phyloP scores from a whole-genome alignment of 2,113 vertebrate species.

The Mirounga angustirostris region DNA sequence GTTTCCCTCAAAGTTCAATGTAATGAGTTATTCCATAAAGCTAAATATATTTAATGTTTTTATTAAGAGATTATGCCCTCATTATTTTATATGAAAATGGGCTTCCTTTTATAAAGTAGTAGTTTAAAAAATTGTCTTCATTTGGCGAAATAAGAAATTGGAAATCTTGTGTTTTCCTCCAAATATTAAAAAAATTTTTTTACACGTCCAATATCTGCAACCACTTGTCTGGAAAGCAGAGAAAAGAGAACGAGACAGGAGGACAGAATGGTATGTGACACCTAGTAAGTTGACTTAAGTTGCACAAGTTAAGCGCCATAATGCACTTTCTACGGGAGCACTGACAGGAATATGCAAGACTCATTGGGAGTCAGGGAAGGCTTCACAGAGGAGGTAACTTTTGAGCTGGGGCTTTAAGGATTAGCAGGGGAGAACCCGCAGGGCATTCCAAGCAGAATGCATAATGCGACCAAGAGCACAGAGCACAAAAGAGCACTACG shows the following conservation, averaged over 20 bases:
- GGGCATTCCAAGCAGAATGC: slow-evolving; percentile 6
- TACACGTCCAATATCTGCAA: neutral
- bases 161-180: slow-evolving; percentile 33
- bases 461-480: neutral
- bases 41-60: slow-evolving; percentile 19
- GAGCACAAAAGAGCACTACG: slow-evolving; percentile 37
- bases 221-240: neutral
- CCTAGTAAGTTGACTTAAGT: slow-evolving; percentile 22
- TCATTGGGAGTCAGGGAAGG: slow-evolving; percentile 38
- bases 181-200: neutral
- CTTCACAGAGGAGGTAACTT: slow-evolving; percentile 45
- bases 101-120: slow-evolving; percentile 48
- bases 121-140: slow-evolving; percentile 31
- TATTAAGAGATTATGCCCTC: neutral
- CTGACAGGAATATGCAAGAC: neutral
- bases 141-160: slow-evolving; percentile 42
- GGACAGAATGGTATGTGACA: neutral
- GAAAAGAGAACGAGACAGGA: neutral
- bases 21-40: neutral
- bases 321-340: neutral
- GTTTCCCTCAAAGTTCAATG: neutral
- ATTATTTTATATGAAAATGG: slow-evolving; percentile 3
- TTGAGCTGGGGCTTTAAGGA: slow-evolving; percentile 60
- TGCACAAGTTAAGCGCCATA: neutral
- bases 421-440: slow-evolving; percentile 53